These are phyloP conservation scores for Mesorhabditis sp. DNA, from an alignment of 2,888 invertebrate genomes.

Conservation along the genomic window DNA sequence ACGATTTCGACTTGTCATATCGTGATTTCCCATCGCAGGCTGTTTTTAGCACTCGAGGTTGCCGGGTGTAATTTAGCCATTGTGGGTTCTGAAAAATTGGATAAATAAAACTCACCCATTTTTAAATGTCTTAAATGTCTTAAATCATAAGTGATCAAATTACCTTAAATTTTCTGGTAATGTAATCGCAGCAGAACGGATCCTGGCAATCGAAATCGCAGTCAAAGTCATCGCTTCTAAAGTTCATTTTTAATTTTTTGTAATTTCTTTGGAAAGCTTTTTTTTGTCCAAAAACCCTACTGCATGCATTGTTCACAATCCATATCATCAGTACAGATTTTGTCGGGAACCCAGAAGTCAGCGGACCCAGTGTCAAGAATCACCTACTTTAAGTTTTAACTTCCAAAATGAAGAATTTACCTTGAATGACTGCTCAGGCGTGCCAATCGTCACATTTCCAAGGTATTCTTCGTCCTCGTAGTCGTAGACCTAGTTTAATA, in stretches of 20 bases:
- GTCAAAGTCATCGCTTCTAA: not conserved
- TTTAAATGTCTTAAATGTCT: no score
- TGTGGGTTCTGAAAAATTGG: not conserved
- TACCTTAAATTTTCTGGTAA: not conserved
- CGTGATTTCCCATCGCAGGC: constrained; percentile 3
- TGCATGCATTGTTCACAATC: not conserved
- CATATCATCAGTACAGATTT: constrained; percentile 10
- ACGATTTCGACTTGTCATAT: not conserved
- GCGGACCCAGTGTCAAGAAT: constrained; percentile 20
- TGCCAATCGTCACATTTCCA: constrained; percentile 43
- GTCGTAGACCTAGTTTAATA: constrained; percentile 8
- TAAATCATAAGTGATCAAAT: not conserved
- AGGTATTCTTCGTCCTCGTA: constrained; percentile 58
- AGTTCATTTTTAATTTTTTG: not conserved
- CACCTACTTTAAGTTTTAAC: constrained; percentile 7
- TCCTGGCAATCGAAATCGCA: not conserved
- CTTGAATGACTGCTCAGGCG: constrained; percentile 7
- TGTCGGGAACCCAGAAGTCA: constrained; percentile 20
- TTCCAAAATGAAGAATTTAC: not conserved
- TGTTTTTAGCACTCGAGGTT: not conserved
- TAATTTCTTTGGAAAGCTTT: not conserved
- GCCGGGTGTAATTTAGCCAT: constrained; percentile 6
- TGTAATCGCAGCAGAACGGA: constrained; percentile 1
- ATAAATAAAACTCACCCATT: no score
- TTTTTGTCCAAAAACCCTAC: not conserved